Percentiles rank a stretch among this genome's conserved stretches.
These are phyloP conservation scores for Bufo gargarizans DNA, from an alignment of 2,113 vertebrate species.

Conservation along the genomic window DNA sequence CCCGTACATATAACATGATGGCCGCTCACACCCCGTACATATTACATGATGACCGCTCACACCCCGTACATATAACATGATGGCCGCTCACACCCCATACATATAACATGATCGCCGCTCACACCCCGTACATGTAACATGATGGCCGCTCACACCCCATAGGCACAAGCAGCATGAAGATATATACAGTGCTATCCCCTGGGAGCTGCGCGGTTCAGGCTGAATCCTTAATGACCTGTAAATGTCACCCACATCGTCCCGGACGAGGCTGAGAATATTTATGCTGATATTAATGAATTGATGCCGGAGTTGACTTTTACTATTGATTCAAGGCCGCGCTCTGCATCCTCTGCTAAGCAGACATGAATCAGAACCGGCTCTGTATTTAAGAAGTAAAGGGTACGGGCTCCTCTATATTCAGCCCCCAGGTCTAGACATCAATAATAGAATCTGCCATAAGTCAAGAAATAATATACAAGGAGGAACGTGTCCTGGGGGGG, in stretches of 20 bases:
- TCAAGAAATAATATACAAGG: neutral
- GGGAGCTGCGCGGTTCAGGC: neutral
- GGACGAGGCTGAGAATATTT: neutral
- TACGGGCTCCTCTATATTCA: constrained; percentile 3
- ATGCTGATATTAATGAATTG: constrained; percentile 25
- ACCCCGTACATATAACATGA: no score
- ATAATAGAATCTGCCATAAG: neutral
- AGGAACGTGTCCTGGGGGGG: neutral
- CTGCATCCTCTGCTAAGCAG: neutral
- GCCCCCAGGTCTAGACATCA: neutral
- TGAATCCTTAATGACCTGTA: neutral
- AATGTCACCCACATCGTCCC: neutral
- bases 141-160: neutral
- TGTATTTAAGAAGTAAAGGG: constrained; percentile 24
- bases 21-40: no score
- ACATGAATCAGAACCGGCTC: neutral
- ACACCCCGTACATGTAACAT: neutral
- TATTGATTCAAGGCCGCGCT: constrained; percentile 1
- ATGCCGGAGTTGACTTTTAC: constrained; percentile 40
- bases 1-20: no score
- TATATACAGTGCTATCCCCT: neutral
- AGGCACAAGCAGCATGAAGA: neutral
- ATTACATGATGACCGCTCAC: no score
- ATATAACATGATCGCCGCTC: no score
- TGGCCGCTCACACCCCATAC: no score